phyloP scores from a whole-genome alignment of 2,888 invertebrate species.

The Platerodrilus igneus region DNA sequence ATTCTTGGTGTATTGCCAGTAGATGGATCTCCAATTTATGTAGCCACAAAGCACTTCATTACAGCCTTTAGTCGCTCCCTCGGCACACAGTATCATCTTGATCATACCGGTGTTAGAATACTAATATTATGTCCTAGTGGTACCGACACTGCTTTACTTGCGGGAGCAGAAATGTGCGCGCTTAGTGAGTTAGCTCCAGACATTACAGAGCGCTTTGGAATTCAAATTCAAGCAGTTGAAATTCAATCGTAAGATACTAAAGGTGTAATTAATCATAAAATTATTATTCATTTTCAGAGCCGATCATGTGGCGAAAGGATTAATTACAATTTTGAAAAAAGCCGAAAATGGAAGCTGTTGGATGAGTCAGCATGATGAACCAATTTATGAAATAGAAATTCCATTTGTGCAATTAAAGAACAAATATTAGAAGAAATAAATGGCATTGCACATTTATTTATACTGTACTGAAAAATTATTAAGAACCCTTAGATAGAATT shows the following conservation, averaged over 20 bases:
- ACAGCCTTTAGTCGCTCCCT: constrained; percentile 6
- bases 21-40: constrained; percentile 4
- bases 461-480: too few relatives aligned
- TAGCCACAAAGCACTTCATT: constrained; percentile 5
- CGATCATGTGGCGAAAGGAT: constrained; percentile 37
- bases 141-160: constrained; percentile 1
- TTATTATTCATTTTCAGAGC: constrained; percentile 4
- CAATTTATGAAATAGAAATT: constrained; percentile 43
- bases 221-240: neutral
- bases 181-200: neutral
- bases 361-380: constrained; percentile 49
- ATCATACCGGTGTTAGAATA: constrained; percentile 6
- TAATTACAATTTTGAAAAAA: constrained; percentile 40
- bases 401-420: too few relatives aligned
- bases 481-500: too few relatives aligned
- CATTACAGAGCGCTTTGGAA: neutral
- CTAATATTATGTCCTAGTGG: constrained; percentile 1
- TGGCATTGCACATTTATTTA: too few relatives aligned
- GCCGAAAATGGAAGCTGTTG: constrained; percentile 53
- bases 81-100: constrained; percentile 2
- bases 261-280: too few relatives aligned
- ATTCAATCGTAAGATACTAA: constrained; percentile 4
- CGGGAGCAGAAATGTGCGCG: neutral
- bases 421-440: too few relatives aligned
- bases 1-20: neutral